Percentiles rank a stretch among this genome's conserved stretches.
Conservation (phyloP, 2,113 vertebrate species). For the Rhynchomys soricoides region DNA sequence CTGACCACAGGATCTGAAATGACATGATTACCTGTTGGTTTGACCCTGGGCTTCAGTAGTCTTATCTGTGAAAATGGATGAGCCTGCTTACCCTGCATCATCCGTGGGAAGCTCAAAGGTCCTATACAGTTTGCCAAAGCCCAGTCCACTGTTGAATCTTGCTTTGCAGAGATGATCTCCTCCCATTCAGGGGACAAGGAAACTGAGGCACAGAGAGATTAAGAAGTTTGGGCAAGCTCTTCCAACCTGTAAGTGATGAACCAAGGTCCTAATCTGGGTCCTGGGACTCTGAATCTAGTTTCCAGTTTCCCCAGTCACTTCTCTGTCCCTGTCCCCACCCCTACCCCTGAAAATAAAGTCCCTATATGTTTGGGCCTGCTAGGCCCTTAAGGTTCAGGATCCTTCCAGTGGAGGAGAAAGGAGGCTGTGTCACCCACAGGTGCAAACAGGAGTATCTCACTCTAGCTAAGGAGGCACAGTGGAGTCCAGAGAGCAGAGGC, state of each 20-base stretch:
- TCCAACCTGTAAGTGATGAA: neutral
- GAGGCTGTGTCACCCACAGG: neutral
- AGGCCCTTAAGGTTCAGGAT: neutral
- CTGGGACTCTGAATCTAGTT: neutral
- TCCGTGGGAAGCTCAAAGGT: neutral
- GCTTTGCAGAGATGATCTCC: neutral
- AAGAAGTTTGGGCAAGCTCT: neutral
- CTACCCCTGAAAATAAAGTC: neutral
- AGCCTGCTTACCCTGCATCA: neutral
- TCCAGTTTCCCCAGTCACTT: neutral
- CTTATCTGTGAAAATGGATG: neutral
- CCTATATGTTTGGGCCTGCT: neutral
- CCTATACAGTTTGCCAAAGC: neutral
- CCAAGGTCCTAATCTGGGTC: neutral
- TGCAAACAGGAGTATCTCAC: rapidly evolving
- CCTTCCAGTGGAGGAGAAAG: neutral
- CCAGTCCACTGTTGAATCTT: neutral
- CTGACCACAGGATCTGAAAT: neutral
- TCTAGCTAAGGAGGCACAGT: neutral
- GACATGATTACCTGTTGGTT: neutral
- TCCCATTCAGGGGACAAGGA: neutral
- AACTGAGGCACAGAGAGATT: neutral
- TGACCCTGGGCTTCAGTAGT: neutral
- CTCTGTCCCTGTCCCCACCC: neutral
- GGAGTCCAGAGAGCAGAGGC: neutral